Evolutionary conservation across 1,140 invertebrate genomes (phyloP), one percentile per base, ranked within the genome.

Genomic region (Drosophila sulfurigaster): DNA sequence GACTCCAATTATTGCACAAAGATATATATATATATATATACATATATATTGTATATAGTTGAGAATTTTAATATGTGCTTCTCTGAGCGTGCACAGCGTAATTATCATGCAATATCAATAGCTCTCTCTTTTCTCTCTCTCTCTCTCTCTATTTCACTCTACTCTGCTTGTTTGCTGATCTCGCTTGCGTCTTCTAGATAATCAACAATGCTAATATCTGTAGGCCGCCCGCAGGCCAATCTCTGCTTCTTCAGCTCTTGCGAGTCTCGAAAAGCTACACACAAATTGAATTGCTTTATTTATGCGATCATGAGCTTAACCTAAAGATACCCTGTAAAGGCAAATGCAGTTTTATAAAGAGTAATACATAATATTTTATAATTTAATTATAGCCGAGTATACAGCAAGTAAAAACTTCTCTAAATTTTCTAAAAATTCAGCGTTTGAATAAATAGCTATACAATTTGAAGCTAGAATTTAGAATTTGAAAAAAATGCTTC

Each of bases 131-230:
- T n/a, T 10, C 43, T 32, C 1, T 30, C 5, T 1, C 8, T 16
- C n/a, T 10, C 7, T 45, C 35, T 43, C 30, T 51, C 7, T 38
- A 11, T 28, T 13, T 65, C 35, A 49, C 6, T 45, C 13, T 45
- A 25, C 1, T 20, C 15, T 41, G 16, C 5, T 20, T 41, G 5
- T 1, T 15, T 43, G 6, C 3, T 11, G 35, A 38, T 41, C 8
- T 49, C 15, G n/a, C 30, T 38, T 54, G 38, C 38, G 3, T 56
- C 32, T 35, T 65, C 60, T 62, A 52, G 69, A 72, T 83, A 87
- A 83, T 87, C 82, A 88, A 83, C 83, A 87, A 88, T 88, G 77
- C 85, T 89, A 89, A 88, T 87, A 82, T 88, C 65, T 78, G 65
- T 78, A 63, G 82, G 82, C 76, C 83, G 81, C 85, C 85, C 81